Conservation (phyloP, 2,113 vertebrate species). For the Laticauda colubrina region DNA sequence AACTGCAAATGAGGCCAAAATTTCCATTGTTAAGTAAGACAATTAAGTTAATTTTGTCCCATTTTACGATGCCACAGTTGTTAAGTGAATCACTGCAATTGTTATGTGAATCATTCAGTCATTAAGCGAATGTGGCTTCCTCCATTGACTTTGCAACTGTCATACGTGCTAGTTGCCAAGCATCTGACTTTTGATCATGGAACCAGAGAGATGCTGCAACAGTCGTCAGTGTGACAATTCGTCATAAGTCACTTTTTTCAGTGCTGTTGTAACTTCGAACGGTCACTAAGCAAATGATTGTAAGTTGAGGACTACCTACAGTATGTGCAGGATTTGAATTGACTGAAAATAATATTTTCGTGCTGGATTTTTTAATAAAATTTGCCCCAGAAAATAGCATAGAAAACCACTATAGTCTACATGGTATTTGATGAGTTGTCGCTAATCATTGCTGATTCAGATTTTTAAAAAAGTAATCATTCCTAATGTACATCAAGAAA, state of each 20-base stretch:
- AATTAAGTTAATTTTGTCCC: neutral
- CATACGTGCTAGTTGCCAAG: neutral
- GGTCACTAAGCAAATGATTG: neutral
- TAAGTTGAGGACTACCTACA: neutral
- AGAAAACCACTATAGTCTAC: neutral
- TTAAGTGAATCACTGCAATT: neutral
- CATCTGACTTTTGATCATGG: neutral
- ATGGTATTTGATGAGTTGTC: neutral
- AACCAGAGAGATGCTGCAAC: neutral
- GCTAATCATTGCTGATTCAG: neutral
- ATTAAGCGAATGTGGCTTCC: neutral
- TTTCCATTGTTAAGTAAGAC: neutral
- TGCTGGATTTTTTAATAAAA: neutral
- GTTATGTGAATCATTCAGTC: neutral
- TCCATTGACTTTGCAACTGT: neutral
- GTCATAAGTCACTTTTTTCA: neutral
- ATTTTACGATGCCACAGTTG: neutral
- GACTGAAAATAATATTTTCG: neutral
- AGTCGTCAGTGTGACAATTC: neutral
- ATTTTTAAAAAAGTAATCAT: neutral
- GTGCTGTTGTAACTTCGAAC: neutral
- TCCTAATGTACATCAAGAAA: neutral
- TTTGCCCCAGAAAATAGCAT: neutral
- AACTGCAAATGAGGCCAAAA: neutral
- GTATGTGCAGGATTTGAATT: neutral